Base-by-base conservation (phyloP, 1,140 invertebrate species). In the Zaprionus gabonicus region DNA sequence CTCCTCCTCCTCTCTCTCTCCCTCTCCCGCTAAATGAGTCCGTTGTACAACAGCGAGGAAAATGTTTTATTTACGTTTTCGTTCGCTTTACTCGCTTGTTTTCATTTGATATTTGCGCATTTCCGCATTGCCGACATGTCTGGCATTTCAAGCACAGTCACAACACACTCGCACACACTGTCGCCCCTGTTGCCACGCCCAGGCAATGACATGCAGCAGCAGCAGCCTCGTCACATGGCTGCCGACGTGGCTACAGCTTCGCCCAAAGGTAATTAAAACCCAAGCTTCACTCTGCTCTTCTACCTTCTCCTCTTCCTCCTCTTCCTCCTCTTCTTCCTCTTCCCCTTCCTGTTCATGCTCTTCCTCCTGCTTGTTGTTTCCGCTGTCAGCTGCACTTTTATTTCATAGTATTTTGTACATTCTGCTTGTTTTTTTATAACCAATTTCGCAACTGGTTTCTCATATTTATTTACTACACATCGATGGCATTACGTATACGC, bases 51-150 rank as follows among this genome's bases (percentile, higher is more conserved):
- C 71, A 63, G 81, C 65, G 67, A 49, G 80, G 64, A 80, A 65
- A 87, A 87, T 88, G 85, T 84, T 84, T 88, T 90, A 90, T 88
- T 90, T 81, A 71, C 66, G 53, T 76, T 59, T 46, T 65, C 80
- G 46, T 66, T 67, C 62, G 57, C 71, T 76, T 79, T 63, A 65
- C 57, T 75, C 74, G 51, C 65, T 67, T 79, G 79, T 85, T 82
- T 85, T 86, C 82, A 86, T 85, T 86, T 82, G 62, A 65, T 82
- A 82, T 86, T 87, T 90, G 85, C 76, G 85, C 84, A 88, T 84
- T 87, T 87, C 84, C 85, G 85, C 84, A 88, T 88, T 90, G 85
- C 85, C 79, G 78, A 88, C 85, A 88, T 90, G 81, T 81, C 85
- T 76, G 78, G 72, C 78, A 88, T 88, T 87, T 63, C 55, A 81